Evolutionary conservation across 2,888 invertebrate genomes (phyloP), one percentile per base, ranked within the genome.

Genomic region (Oxyteleia sp.): DNA sequence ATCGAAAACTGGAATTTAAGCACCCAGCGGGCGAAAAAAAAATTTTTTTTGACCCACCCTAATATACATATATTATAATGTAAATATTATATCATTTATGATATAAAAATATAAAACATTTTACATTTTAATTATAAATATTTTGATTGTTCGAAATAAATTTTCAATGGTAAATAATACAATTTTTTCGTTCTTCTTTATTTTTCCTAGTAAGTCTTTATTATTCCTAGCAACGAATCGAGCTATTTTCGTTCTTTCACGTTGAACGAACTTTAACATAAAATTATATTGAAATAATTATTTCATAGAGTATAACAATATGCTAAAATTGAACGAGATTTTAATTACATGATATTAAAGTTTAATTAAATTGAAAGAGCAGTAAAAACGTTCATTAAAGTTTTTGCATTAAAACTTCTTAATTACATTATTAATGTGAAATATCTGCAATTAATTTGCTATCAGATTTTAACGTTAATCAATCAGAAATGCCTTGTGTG

Each of bases 321-420:
- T 57, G 64, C 75, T 66, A 47, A 41, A 66, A 75, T 57, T 64
- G 35, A 75, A 75, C 41, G 75, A 75, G 75, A 66, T 66, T 64
- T 75, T 75, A 75, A 75, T 75, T 75, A 66, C 66, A 29, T 13
- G 75, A 75, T 75, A 75, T 75, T 75, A 64, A 66, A 75, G 64
- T 75, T 75, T 75, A 63, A 75, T 75, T 75, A 75, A 75, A 75
- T 66, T 75, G 75, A 75, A 64, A 69, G 59, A 64, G 69, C 71
- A 49, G 11, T 68, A 78, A 69, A 63, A 78, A 78, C 53, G 43
- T 53, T 69, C 61, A 68, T 75, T 75, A 66, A 75, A 75, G 64
- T 75, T 75, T 75, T 75, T 75, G 41, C 63, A 66, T 75, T 75
- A 75, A 75, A 75, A 75, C 66, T 75, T 75, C 55, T 45, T 75